Evolutionary conservation across 2,797 vertebrate species (phyloP).

Genomic region (Sebastes matsubarae): DNA sequence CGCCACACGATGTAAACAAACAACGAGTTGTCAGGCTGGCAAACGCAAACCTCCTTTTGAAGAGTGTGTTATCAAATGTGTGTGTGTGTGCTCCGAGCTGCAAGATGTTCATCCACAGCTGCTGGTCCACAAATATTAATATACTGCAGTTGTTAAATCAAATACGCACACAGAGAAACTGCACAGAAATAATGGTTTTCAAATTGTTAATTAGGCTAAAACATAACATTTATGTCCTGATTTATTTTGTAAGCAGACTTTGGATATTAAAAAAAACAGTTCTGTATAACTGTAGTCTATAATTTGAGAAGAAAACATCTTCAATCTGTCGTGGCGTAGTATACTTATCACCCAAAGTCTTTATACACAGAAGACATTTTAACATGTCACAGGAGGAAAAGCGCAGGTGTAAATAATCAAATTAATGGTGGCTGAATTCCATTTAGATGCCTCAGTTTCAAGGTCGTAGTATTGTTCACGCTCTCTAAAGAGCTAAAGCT

Average conservation of each 20-base stretch:
- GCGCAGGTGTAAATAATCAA: not conserved
- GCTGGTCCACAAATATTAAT: constrained; percentile 5
- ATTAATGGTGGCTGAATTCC: not conserved
- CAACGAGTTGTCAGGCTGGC: constrained; percentile 14
- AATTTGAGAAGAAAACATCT: not conserved
- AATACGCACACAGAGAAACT: not conserved
- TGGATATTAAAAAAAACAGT: not conserved
- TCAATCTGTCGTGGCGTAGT: not conserved
- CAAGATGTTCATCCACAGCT: not conserved
- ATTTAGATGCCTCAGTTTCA: not conserved
- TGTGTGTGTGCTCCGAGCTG: not conserved
- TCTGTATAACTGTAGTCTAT: not conserved
- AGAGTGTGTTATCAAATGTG: constrained; percentile 18
- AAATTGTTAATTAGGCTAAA: not conserved
- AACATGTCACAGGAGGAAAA: not conserved
- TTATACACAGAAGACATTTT: not conserved
- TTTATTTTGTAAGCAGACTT: not conserved
- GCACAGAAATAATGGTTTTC: not conserved
- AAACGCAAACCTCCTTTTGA: constrained; percentile 30
- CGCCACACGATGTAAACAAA: constrained; percentile 20
- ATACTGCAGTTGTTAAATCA: not conserved
- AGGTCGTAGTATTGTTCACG: not conserved
- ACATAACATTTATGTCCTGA: not conserved
- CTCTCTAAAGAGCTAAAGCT: not conserved
- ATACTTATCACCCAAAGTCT: not conserved